Base-by-base conservation (phyloP, 1,140 invertebrate species). In the Cardiocondyla obscurior region DNA sequence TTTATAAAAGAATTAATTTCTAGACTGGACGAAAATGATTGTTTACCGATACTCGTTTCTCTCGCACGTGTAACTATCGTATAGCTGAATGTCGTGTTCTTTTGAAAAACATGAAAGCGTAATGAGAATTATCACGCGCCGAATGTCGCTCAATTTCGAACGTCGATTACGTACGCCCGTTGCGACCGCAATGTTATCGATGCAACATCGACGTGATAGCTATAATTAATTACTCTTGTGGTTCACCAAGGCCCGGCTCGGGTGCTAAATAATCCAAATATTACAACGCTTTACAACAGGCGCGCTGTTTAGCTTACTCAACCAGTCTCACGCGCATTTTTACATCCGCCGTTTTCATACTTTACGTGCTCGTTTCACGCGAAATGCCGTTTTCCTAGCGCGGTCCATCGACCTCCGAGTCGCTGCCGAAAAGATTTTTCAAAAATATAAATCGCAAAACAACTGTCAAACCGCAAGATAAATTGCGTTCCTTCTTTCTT, bases 221-320 rank as follows among this genome's bases (percentile, higher is more conserved):
- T 39, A 79, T 79, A 72, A 81, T 83, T 51, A 85, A 84, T 53
- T 81, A 42, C 57, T 72, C 69, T 70, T 46, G 82, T 42, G 72
- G 57, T 58, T 84, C 51, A 64, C 76, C 25, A 16, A 46, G 36
- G 58, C 25, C 36, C 46, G 22, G 42, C 19, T 14, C 3, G 44
- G 62, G 74, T 79, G 74, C 12, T 79, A 79, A 79, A 79, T 79
- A 79, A 79, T 79, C 74, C 60, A 79, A 79, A 69, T 79, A 42
- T 69, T 79, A 42, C 16, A 67, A 22, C 16, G 22, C 36, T 79
- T 69, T 67, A 69, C 46, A 39, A 55, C 33, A 6, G 39, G 16
- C 62, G 30, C 30, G 33, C 22, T 77, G 28, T 79, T 69, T 55
- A 53, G 44, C 33, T 33, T 77, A 36, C 53, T 53, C 46, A 16